Conservation (phyloP, 2,113 vertebrate species). For the Cryptomyrus ogoouensis region DNA sequence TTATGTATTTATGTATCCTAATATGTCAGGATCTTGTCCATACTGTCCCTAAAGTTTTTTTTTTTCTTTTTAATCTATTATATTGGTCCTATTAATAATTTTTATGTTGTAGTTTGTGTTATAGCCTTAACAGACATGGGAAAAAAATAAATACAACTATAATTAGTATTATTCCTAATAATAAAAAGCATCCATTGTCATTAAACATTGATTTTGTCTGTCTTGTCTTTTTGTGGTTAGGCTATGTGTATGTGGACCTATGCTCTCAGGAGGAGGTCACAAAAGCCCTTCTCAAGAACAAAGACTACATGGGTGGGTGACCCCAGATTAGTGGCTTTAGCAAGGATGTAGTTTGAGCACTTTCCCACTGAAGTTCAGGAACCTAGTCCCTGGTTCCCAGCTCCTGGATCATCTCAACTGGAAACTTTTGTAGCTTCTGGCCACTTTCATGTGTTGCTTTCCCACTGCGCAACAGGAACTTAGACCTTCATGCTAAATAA, state of each 20-base stretch:
- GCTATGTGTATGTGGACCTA: slow-evolving; percentile 86
- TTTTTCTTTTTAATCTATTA: neutral
- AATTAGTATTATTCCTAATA: neutral
- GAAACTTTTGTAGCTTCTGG: neutral
- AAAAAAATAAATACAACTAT: neutral
- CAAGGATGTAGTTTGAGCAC: neutral
- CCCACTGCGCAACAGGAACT: neutral
- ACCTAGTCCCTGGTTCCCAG: neutral
- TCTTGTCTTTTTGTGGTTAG: slow-evolving; percentile 45
- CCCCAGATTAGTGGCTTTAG: neutral
- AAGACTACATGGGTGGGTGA: slow-evolving; percentile 84
- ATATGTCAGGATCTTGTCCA: neutral
- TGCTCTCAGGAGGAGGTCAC: slow-evolving; percentile 74
- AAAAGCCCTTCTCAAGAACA: slow-evolving; percentile 77
- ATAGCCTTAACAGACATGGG: neutral
- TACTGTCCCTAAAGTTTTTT: neutral
- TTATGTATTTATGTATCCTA: slow-evolving; percentile 31
- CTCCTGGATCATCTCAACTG: neutral
- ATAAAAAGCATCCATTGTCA: neutral
- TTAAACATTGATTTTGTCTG: slow-evolving; percentile 1
- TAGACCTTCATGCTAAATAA: neutral
- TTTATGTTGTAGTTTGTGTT: neutral
- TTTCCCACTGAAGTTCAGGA: neutral
- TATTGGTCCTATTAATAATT: neutral
- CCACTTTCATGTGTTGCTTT: neutral